These are phyloP conservation scores for Antidorcas marsupialis DNA, from an alignment of 2,113 vertebrate genomes.

Conservation along the genomic window DNA sequence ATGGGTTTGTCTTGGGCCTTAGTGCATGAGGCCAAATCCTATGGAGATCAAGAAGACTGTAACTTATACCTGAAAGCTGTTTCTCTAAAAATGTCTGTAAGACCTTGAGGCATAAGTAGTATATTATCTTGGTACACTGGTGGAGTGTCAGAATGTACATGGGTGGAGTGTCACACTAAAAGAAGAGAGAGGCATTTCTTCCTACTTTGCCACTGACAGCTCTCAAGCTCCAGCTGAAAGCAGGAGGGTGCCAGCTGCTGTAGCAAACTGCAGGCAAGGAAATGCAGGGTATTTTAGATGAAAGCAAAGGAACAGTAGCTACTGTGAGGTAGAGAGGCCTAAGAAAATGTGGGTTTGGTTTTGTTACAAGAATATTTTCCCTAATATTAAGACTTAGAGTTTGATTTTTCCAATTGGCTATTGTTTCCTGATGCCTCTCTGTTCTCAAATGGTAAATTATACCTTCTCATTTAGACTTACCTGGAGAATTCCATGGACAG, in stretches of 20 bases:
- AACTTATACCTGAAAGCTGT: neutral
- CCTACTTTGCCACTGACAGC: neutral
- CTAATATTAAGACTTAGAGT: neutral
- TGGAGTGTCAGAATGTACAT: neutral
- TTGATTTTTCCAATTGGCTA: neutral
- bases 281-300: neutral
- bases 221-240: neutral
- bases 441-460: constrained; percentile 25
- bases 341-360: neutral
- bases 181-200: neutral
- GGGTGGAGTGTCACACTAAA: neutral
- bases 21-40: neutral
- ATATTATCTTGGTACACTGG: neutral
- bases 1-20: neutral
- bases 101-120: neutral
- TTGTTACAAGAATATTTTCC: neutral
- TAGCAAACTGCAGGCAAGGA: neutral
- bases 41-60: neutral
- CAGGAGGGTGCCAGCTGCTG: neutral
- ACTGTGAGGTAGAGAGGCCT: neutral
- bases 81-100: neutral
- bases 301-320: neutral
- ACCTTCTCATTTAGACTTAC: constrained; percentile 28
- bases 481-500: neutral
- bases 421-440: neutral